A percentile compares a stretch with the other conserved stretches of the same genome.
phyloP scores from a whole-genome alignment of 1,140 invertebrate genomes.

The Calliphora vicina region DNA sequence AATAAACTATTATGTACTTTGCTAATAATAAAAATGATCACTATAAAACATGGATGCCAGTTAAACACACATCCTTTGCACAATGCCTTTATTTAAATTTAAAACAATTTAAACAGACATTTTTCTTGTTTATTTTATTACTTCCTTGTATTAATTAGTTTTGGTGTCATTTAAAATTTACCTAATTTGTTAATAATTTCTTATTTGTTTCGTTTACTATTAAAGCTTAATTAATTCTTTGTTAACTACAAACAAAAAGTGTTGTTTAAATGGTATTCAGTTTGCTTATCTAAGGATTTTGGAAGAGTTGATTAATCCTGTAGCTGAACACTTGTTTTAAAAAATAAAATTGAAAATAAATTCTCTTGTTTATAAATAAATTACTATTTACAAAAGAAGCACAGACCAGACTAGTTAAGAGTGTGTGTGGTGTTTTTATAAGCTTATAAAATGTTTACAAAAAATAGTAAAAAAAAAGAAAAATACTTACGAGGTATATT shows the following conservation, averaged over 20 bases:
- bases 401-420: neutral
- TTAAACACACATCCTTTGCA: neutral
- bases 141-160: neutral
- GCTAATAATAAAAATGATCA: neutral
- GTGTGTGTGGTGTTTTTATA: neutral
- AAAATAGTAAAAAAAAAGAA: neutral
- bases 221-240: conserved; percentile 8
- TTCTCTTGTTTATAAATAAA: neutral
- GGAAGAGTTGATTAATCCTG: neutral
- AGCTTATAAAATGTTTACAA: neutral
- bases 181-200: neutral
- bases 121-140: neutral
- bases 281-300: neutral
- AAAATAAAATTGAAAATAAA: neutral
- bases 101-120: conserved; percentile 36
- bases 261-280: too few relatives aligned
- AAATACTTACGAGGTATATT: neutral
- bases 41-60: neutral
- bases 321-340: too few relatives aligned
- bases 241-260: too few relatives aligned
- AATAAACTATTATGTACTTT: neutral
- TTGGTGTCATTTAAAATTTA: neutral
- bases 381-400: neutral
- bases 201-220: neutral
- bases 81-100: conserved; percentile 31